phyloP scores from a whole-genome alignment of 1,140 invertebrate species.

The Trinorchestia longiramus region DNA sequence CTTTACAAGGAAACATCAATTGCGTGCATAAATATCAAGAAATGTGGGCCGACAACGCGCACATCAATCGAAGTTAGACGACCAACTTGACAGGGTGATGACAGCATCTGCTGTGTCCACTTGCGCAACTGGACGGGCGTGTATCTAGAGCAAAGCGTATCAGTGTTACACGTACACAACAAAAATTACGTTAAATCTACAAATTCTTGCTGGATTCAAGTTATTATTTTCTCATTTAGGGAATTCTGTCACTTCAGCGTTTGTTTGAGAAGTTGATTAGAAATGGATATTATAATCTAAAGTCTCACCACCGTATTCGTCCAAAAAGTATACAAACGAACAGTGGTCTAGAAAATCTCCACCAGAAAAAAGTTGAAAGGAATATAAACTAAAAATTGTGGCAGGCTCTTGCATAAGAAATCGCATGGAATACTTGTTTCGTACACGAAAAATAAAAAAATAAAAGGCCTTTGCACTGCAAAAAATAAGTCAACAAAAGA shows the following conservation, averaged over 20 bases:
- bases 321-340: no score
- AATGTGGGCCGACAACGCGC: background rate
- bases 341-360: no score
- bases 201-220: background rate
- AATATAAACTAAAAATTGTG: no score
- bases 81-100: background rate
- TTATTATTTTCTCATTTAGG: background rate
- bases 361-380: no score
- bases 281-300: background rate
- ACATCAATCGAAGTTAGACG: background rate
- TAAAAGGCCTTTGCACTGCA: no score
- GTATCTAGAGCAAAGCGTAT: background rate
- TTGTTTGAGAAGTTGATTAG: background rate
- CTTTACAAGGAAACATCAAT: background rate
- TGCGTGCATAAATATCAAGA: background rate
- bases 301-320: background rate
- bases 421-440: no score
- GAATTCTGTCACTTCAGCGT: background rate
- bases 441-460: no score
- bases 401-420: no score
- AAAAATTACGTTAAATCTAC: background rate
- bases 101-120: background rate
- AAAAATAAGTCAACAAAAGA: no score
- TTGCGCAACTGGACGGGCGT: no score
- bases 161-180: background rate